Percentiles rank a stretch among this genome's conserved stretches.
These are phyloP conservation scores for Rutilus rutilus DNA, from an alignment of 2,113 vertebrate species.

Conservation along the genomic window DNA sequence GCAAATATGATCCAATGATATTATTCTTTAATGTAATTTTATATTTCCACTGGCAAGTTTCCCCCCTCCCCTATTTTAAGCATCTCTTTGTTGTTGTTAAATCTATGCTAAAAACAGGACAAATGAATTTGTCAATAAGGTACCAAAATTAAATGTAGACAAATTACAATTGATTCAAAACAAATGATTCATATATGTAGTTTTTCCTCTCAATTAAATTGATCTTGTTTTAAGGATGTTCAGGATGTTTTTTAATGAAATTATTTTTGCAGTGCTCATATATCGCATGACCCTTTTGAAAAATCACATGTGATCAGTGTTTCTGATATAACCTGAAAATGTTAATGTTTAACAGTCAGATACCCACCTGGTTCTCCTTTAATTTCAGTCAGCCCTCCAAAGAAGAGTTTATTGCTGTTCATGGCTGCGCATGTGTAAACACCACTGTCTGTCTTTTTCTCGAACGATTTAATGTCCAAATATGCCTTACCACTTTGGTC, in stretches of 20 bases:
- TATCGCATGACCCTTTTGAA: not conserved
- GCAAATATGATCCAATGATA: too few species aligned
- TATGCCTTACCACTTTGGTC: fast-evolving
- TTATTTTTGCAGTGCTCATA: not conserved
- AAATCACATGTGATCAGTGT: not conserved
- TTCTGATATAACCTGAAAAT: not conserved
- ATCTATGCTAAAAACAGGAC: not conserved
- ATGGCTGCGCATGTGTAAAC: slow-evolving; percentile 63
- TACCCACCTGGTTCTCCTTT: slow-evolving; percentile 58
- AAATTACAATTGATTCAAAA: not conserved
- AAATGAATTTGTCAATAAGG: not conserved
- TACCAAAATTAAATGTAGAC: not conserved
- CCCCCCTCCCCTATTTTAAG: not conserved
- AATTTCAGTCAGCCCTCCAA: slow-evolving; percentile 48
- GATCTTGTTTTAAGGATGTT: not conserved
- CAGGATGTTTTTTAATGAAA: not conserved
- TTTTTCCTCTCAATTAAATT: not conserved
- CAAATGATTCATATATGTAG: not conserved
- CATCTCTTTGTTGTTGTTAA: not conserved
- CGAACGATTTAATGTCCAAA: slow-evolving; percentile 52
- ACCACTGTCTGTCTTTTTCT: slow-evolving; percentile 48
- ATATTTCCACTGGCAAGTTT: not conserved
- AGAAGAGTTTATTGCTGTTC: not conserved
- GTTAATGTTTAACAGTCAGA: not conserved
- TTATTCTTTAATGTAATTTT: too few species aligned